Conservation (phyloP, 2,797 vertebrate genomes). For the Spinibarbus caldwelli region DNA sequence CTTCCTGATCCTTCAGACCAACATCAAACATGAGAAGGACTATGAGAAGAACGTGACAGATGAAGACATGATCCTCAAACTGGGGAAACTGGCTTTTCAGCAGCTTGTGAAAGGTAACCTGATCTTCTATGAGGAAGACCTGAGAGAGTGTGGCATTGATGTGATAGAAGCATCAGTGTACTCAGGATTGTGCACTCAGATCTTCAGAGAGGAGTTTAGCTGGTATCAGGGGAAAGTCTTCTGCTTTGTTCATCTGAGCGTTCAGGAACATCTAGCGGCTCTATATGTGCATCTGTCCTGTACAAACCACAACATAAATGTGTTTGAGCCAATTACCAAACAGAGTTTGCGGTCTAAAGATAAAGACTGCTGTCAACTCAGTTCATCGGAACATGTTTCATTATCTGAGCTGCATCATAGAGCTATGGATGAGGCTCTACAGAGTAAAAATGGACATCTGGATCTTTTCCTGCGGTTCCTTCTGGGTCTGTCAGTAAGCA, state of each 20-base stretch:
- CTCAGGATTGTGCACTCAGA: neutral
- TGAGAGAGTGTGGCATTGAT: slow-evolving; percentile 1
- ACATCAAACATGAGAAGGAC: no score
- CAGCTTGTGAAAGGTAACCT: neutral
- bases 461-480: neutral
- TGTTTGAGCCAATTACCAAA: neutral
- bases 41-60: no score
- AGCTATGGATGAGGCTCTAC: neutral
- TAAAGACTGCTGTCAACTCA: no score
- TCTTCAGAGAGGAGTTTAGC: no score
- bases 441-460: neutral
- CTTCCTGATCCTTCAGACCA: no score
- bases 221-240: no score
- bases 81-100: neutral
- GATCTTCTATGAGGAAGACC: slow-evolving; percentile 12
- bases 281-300: neutral
- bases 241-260: no score
- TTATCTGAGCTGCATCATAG: neutral
- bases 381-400: no score
- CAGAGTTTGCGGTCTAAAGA: no score
- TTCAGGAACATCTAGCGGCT: neutral
- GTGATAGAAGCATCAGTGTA: slow-evolving; percentile 4
- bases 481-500: neutral
- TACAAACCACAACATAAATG: neutral
- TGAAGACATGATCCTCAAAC: neutral